Percentiles rank a stretch among this genome's conserved stretches.
These are phyloP conservation scores for Nannobrachium achirus DNA, from an alignment of 2,113 vertebrate species.

Conservation along the genomic window DNA sequence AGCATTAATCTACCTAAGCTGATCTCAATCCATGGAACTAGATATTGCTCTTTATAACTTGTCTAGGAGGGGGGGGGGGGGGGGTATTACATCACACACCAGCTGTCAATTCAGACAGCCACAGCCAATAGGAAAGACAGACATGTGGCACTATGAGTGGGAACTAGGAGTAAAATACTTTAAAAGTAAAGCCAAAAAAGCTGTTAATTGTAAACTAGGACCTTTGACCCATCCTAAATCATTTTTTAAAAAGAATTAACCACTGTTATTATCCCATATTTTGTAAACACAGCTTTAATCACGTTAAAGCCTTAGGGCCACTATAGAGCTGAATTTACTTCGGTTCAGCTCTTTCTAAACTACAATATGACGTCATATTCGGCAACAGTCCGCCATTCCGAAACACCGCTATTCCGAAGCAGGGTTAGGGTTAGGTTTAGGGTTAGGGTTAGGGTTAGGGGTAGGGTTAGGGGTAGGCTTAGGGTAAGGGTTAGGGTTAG, in stretches of 20 bases:
- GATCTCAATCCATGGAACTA: slow-evolving; percentile 76
- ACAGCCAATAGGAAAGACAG: slow-evolving; percentile 64
- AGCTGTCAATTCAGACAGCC: slow-evolving; percentile 73
- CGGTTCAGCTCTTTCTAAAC: too few species aligned
- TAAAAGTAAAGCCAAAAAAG: slow-evolving; percentile 23
- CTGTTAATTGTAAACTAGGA: slow-evolving; percentile 8
- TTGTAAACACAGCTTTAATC: slow-evolving; percentile 15
- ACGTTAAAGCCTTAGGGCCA: too few species aligned
- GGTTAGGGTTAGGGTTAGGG: too few species aligned
- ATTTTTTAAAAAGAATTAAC: slow-evolving; percentile 11
- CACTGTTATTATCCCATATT: slow-evolving; percentile 8
- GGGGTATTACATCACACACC: slow-evolving; percentile 75
- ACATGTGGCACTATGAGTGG: slow-evolving; percentile 41
- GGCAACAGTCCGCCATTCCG: too few species aligned
- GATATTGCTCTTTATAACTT: slow-evolving; percentile 82
- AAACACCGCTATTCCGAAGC: too few species aligned
- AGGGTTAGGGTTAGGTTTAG: too few species aligned
- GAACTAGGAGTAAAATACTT: slow-evolving; percentile 65
- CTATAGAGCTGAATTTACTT: too few species aligned
- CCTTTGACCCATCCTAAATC: background rate
- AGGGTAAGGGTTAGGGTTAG: too few species aligned
- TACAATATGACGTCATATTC: too few species aligned
- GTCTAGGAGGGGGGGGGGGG: slow-evolving; percentile 49
- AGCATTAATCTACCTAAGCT: slow-evolving; percentile 81
- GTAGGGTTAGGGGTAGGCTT: too few species aligned